Conservation (phyloP, 2,888 invertebrate species). For the Drosophila setosimentum region DNA sequence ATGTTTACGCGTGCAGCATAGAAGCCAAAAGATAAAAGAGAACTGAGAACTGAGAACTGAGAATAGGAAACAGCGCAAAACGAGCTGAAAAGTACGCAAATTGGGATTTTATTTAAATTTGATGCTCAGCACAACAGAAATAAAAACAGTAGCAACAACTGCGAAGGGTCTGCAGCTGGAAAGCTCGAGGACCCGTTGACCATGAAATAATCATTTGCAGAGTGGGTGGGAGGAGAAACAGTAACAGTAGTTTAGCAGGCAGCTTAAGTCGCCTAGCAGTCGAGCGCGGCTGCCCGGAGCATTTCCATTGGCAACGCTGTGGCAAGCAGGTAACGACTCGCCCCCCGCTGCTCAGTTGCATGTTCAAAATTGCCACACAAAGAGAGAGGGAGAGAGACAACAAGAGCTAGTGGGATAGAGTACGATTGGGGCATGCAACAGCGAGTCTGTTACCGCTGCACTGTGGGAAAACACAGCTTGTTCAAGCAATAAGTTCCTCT, state of each 20-base stretch:
- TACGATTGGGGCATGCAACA: slow-evolving; percentile 45
- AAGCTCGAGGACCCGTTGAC: slow-evolving; percentile 53
- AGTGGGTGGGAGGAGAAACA: neutral
- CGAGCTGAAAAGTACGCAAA: slow-evolving; percentile 52
- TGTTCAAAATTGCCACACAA: slow-evolving; percentile 47
- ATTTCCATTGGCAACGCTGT: slow-evolving; percentile 26
- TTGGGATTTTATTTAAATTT: slow-evolving; percentile 82
- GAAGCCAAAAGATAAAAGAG: slow-evolving; percentile 55
- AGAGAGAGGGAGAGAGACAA: neutral
- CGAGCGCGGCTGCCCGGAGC: slow-evolving; percentile 5
- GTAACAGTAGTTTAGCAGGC: slow-evolving; percentile 13
- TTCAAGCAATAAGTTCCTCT: neutral
- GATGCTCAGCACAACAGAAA: slow-evolving; percentile 46
- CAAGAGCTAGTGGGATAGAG: neutral
- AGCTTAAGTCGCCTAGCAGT: slow-evolving; percentile 19
- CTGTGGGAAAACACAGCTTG: neutral
- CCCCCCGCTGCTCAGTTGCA: slow-evolving; percentile 30
- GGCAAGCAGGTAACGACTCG: slow-evolving; percentile 34
- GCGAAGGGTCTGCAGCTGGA: slow-evolving; percentile 13
- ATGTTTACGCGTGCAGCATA: slow-evolving; percentile 21
- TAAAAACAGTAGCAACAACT: slow-evolving; percentile 6
- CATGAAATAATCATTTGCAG: slow-evolving; percentile 45
- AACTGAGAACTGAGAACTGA: slow-evolving; percentile 15
- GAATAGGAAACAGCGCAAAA: slow-evolving; percentile 12
- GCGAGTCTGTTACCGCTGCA: slow-evolving; percentile 11